Evolutionary conservation across 2,113 vertebrate species (phyloP).

Genomic region (Mesocricetus auratus): DNA sequence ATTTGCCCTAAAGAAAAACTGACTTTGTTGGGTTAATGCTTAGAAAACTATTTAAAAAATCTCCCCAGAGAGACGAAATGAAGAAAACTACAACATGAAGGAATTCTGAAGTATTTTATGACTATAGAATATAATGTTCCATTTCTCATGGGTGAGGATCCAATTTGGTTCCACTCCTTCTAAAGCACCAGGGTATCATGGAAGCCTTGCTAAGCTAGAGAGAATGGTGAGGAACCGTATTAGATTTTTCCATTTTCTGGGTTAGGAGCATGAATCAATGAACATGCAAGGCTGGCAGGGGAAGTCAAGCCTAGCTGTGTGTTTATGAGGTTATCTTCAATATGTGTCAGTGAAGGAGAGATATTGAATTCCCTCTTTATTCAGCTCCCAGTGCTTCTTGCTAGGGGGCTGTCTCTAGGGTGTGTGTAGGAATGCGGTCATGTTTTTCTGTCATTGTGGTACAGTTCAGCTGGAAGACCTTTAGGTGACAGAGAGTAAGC

Average conservation of each 20-base stretch:
- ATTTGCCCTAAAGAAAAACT: neutral
- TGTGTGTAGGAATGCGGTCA: neutral
- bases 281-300: neutral
- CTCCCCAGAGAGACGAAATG: neutral
- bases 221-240: neutral
- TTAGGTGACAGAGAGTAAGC: conserved; percentile 44
- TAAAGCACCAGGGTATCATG: neutral
- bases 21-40: conserved; percentile 13
- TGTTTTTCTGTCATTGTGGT: conserved; percentile 37
- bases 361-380: neutral
- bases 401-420: neutral
- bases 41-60: conserved; percentile 4
- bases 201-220: neutral
- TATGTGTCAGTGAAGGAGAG: neutral
- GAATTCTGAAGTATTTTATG: neutral
- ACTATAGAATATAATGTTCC: neutral
- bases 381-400: neutral
- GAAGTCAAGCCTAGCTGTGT: neutral
- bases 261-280: neutral
- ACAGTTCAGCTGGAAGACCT: neutral
- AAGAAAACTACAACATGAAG: neutral
- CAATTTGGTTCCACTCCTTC: neutral
- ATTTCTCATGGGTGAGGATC: neutral
- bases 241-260: neutral
- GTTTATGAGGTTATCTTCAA: neutral